These are phyloP conservation scores for Campylomormyrus tamandua DNA, from an alignment of 2,113 vertebrate genomes.

Conservation along the genomic window DNA sequence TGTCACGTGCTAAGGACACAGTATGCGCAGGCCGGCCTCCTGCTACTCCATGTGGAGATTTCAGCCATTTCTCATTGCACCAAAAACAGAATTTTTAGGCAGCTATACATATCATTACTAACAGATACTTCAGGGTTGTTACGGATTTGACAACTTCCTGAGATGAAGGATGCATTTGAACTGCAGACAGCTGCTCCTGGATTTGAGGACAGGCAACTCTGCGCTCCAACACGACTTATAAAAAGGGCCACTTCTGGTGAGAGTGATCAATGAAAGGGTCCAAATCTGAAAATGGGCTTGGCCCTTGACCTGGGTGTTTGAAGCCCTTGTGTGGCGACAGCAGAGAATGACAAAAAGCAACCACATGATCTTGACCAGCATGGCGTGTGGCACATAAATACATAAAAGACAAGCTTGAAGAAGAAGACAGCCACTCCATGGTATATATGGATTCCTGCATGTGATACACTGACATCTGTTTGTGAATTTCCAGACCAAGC, in stretches of 20 bases:
- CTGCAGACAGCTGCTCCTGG: not conserved
- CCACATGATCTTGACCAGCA: not conserved
- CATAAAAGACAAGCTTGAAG: conserved; percentile 22
- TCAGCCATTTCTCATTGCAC: too few relatives aligned
- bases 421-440: conserved; percentile 29
- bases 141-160: not conserved
- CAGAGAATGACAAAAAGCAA: not conserved
- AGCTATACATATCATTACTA: conserved; percentile 49
- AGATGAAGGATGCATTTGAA: not conserved
- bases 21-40: not conserved
- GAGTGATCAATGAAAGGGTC: not conserved
- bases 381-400: not conserved
- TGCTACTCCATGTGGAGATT: not conserved
- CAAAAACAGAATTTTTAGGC: conserved; percentile 26
- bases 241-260: not conserved
- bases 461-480: conserved; percentile 42
- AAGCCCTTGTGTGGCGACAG: not conserved
- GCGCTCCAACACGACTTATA: not conserved
- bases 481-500: conserved; percentile 36
- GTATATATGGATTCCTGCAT: conserved; percentile 34
- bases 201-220: not conserved
- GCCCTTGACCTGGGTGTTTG: not conserved
- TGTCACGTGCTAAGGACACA: not conserved
- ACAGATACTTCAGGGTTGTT: not conserved
- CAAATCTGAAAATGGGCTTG: not conserved